phyloP scores from a whole-genome alignment of 2,888 invertebrate genomes.

The Eucera pruinosa region DNA sequence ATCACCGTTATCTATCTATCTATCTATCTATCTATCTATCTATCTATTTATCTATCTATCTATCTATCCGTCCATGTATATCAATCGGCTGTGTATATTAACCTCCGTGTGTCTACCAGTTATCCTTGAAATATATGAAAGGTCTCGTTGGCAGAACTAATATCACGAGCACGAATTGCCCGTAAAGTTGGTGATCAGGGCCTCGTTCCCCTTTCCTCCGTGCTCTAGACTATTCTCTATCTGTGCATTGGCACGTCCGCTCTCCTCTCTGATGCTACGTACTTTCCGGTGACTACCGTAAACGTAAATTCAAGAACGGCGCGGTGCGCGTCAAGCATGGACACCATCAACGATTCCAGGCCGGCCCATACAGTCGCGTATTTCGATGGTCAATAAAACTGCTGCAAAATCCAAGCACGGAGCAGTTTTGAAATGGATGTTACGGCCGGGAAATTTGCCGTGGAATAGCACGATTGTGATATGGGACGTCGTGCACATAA shows the following conservation, averaged over 20 bases:
- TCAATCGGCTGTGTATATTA: no score
- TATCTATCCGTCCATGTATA: no score
- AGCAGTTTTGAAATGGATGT: not conserved
- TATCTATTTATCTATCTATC: no score
- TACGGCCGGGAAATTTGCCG: slow-evolving; percentile 19
- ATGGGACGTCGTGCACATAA: slow-evolving; percentile 1
- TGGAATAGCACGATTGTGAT: slow-evolving; percentile 1
- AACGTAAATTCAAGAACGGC: slow-evolving; percentile 33
- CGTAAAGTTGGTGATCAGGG: not conserved
- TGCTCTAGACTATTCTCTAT: not conserved
- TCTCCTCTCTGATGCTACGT: not conserved
- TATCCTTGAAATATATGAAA: slow-evolving; percentile 53
- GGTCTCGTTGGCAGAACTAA: not conserved
- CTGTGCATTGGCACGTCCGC: slow-evolving; percentile 4
- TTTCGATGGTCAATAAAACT: slow-evolving; percentile 13
- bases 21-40: not conserved
- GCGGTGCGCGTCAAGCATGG: slow-evolving; percentile 17
- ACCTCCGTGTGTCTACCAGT: slow-evolving; percentile 2
- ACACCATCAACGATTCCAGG: slow-evolving; percentile 7
- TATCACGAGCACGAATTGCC: not conserved
- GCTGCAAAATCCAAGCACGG: slow-evolving; percentile 4
- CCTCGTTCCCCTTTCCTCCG: not conserved
- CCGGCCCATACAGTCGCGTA: not conserved
- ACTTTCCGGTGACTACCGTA: slow-evolving; percentile 23
- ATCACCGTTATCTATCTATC: not conserved